A percentile compares a stretch with the other conserved stretches of the same genome.
phyloP scores from a whole-genome alignment of 2,797 vertebrate genomes.

The Setipinna tenuifilis region DNA sequence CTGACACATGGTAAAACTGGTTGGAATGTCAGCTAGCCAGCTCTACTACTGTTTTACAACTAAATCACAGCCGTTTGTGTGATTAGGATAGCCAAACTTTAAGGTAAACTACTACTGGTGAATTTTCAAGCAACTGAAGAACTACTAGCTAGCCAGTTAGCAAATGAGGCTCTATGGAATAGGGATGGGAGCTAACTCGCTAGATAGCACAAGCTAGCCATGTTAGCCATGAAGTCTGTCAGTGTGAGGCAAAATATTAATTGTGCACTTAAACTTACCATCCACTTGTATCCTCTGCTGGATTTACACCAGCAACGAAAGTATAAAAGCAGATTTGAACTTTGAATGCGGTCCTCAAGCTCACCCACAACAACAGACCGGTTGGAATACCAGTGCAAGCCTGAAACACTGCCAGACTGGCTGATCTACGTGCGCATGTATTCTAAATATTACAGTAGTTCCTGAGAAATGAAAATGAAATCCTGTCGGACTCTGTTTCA shows the following conservation, averaged over 20 bases:
- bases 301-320: not conserved
- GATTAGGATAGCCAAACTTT: too few species aligned
- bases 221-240: not conserved
- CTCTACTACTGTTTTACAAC: not conserved
- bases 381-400: not conserved
- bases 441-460: not conserved
- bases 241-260: not conserved
- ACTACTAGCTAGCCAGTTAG: slow-evolving; percentile 4
- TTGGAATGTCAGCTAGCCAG: not conserved
- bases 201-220: not conserved
- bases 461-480: too few species aligned
- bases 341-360: not conserved
- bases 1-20: not conserved
- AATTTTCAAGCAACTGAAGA: not conserved
- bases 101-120: too few species aligned
- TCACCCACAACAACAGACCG: slow-evolving; percentile 2
- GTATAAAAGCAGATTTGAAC: not conserved
- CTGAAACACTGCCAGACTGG: not conserved
- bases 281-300: not conserved
- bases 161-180: not conserved
- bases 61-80: too few species aligned
- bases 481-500: too few species aligned
- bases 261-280: not conserved
- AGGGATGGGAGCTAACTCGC: not conserved
- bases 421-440: not conserved